Percentiles rank a stretch among this genome's conserved stretches.
These are phyloP conservation scores for Helogale parvula DNA, from an alignment of 2,113 vertebrate genomes.

Conservation along the genomic window DNA sequence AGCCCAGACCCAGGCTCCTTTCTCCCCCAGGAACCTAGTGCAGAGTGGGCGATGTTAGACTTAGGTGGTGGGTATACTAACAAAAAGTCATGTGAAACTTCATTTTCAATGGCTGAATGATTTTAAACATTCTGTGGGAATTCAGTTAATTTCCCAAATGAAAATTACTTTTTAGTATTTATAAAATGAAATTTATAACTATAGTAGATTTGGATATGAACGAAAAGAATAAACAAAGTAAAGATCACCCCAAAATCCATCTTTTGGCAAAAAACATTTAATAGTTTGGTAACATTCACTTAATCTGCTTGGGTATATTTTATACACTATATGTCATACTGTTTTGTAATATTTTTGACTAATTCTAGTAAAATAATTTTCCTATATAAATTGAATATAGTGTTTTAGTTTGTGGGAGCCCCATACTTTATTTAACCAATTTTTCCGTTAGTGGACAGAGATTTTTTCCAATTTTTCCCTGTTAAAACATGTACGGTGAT, in stretches of 20 bases:
- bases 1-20: not conserved
- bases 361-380: conserved; percentile 42
- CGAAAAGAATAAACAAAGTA: not conserved
- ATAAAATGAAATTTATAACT: conserved; percentile 40
- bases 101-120: conserved; percentile 22
- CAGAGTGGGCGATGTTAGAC: not conserved
- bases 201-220: not conserved
- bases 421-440: not conserved
- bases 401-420: not conserved
- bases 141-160: conserved; percentile 48
- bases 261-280: conserved; percentile 24
- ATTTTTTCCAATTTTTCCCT: not conserved
- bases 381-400: not conserved
- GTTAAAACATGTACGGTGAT: not conserved
- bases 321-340: not conserved
- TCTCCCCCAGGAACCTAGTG: not conserved
- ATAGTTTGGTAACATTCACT: not conserved
- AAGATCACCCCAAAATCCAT: not conserved
- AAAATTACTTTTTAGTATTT: conserved; percentile 30
- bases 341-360: conserved; percentile 15
- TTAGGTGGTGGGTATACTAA: not conserved
- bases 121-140: conserved; percentile 16
- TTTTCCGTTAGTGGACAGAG: not conserved
- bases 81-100: not conserved
- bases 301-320: conserved; percentile 40